These are phyloP conservation scores for Prosopocoilus inquinatus DNA, from an alignment of 2,888 invertebrate genomes.

Conservation along the genomic window DNA sequence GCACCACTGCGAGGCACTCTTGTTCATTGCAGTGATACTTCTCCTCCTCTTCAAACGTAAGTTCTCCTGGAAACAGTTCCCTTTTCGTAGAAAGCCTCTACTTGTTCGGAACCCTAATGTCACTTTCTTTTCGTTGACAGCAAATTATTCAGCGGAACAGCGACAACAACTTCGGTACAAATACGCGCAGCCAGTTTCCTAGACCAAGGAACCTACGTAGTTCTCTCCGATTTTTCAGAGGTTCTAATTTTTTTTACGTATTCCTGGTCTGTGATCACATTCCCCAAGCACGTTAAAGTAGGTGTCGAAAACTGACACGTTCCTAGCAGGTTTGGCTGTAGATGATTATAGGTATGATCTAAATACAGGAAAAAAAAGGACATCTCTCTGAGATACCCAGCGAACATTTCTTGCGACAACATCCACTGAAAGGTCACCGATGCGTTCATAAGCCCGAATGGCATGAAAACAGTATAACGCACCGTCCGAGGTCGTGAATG, in stretches of 20 bases:
- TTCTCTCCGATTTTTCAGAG: conserved; percentile 32
- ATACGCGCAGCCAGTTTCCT: conserved; percentile 32
- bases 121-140: no score
- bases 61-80: no score
- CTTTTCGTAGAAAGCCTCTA: no score
- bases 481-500: conserved; percentile 35
- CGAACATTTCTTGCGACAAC: conserved; percentile 16
- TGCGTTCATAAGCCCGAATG: conserved; percentile 28
- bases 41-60: no score
- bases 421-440: conserved; percentile 26
- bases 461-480: conserved; percentile 32
- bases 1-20: no score
- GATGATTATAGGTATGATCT: conserved; percentile 34
- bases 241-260: conserved; percentile 29
- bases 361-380: conserved; percentile 24
- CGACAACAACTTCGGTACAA: conserved; percentile 26
- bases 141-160: not conserved
- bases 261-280: conserved; percentile 29
- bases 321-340: conserved; percentile 16
- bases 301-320: conserved; percentile 30
- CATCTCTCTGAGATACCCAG: conserved; percentile 5
- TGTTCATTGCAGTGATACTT: no score
- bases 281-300: conserved; percentile 31
- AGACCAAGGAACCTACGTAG: conserved; percentile 34
- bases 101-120: no score